A percentile compares a stretch with the other conserved stretches of the same genome.
phyloP scores from a whole-genome alignment of 2,888 invertebrate species.

The Acronicta psi region DNA sequence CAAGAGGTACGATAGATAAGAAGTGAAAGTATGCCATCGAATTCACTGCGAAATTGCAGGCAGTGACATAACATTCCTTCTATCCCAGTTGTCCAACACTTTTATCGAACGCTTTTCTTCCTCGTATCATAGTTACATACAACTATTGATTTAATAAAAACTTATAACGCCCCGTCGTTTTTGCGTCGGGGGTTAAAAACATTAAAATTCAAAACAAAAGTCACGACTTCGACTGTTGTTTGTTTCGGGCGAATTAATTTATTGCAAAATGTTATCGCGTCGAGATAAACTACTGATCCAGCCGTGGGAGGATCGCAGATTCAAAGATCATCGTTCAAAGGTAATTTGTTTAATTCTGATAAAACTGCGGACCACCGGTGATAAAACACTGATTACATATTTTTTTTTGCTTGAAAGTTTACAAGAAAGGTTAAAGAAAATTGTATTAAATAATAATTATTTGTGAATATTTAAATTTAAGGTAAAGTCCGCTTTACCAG shows the following conservation, averaged over 20 bases:
- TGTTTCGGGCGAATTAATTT: conserved; percentile 29
- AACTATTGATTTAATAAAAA: conserved; percentile 36
- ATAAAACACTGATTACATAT: no score
- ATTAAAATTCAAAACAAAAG: conserved; percentile 37
- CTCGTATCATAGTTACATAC: conserved; percentile 24
- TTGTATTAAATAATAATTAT: background rate
- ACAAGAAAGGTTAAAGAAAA: no score
- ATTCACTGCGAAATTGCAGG: no score
- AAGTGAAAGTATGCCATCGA: no score
- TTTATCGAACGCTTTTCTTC: background rate
- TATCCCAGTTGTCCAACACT: no score
- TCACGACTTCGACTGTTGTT: conserved; percentile 38
- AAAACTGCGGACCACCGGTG: no score
- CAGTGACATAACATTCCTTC: no score
- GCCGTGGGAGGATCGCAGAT: conserved; percentile 92
- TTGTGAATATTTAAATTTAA: conserved; percentile 3
- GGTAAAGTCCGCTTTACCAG: conserved; percentile 91
- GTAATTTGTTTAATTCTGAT: conserved; percentile 68
- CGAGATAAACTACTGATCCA: conserved; percentile 91
- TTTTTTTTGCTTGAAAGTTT: no score
- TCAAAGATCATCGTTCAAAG: conserved; percentile 91
- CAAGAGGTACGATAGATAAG: no score
- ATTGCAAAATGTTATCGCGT: conserved; percentile 89
- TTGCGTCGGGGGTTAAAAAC: no score
- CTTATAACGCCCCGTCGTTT: no score